These are phyloP conservation scores for Macrosiphum euphorbiae DNA, from an alignment of 2,888 invertebrate genomes.

Conservation along the genomic window DNA sequence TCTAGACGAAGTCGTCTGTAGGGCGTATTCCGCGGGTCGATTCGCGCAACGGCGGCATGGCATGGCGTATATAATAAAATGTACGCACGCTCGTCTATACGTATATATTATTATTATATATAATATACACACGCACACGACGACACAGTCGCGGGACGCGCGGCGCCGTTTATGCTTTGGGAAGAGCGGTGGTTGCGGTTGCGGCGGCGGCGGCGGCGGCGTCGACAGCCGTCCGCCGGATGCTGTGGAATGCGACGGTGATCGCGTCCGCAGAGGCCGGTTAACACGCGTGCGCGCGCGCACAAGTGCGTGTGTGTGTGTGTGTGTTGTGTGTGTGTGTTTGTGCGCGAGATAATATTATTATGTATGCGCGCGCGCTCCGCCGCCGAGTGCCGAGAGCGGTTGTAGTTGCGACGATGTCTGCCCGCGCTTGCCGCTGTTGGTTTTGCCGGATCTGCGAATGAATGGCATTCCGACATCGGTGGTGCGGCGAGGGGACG, in stretches of 20 bases:
- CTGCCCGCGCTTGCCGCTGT: constrained; percentile 16
- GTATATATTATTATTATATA: not conserved
- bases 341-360: not conserved
- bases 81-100: not conserved
- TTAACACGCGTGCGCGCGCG: not conserved
- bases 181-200: not conserved
- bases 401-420: not conserved
- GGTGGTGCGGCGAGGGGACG: constrained; percentile 18
- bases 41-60: constrained; percentile 46
- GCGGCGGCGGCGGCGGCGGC: constrained; percentile 51
- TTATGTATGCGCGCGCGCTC: not conserved
- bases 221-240: constrained; percentile 57
- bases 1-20: constrained; percentile 65
- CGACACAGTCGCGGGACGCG: constrained; percentile 3
- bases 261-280: constrained; percentile 38
- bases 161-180: not conserved
- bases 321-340: not conserved
- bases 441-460: constrained; percentile 48
- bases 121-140: not conserved
- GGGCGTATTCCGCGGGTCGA: constrained; percentile 64
- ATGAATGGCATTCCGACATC: constrained; percentile 62
- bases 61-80: not conserved
- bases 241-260: constrained; percentile 62
- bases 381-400: not conserved
- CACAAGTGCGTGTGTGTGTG: not conserved